phyloP scores from a whole-genome alignment of 1,140 invertebrate genomes.

The Trialeurodes vaporariorum region DNA sequence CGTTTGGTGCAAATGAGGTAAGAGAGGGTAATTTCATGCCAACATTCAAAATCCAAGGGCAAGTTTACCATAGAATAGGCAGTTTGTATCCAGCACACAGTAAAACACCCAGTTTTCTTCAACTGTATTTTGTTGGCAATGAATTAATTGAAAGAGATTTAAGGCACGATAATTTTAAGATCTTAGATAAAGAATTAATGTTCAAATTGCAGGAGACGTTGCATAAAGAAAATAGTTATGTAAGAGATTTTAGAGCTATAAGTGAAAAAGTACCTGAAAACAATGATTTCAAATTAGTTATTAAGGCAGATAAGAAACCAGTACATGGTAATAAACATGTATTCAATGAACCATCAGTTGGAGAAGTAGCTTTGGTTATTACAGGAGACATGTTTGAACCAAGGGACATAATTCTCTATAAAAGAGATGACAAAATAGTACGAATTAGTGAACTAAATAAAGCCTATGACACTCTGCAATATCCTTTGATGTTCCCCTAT shows the following conservation, averaged over 20 bases:
- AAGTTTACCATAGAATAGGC: neutral
- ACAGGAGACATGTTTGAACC: constrained; percentile 24
- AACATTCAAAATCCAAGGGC: constrained; percentile 19
- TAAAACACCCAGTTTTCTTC: constrained; percentile 2
- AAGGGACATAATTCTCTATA: constrained; percentile 25
- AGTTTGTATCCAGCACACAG: neutral
- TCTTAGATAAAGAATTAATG: constrained; percentile 27
- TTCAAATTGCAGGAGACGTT: constrained; percentile 30
- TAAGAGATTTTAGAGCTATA: constrained; percentile 32
- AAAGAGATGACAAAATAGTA: constrained; percentile 22
- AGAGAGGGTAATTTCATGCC: constrained; percentile 6
- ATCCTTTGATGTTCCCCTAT: constrained; percentile 37
- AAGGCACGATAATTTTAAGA: constrained; percentile 22
- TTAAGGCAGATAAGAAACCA: constrained; percentile 26
- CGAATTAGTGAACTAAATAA: constrained; percentile 35
- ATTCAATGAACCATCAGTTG: constrained; percentile 26
- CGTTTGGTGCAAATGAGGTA: constrained; percentile 1
- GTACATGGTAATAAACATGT: constrained; percentile 21
- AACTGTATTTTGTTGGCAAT: constrained; percentile 13
- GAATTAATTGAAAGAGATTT: constrained; percentile 5
- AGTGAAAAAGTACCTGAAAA: constrained; percentile 26
- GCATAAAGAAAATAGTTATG: constrained; percentile 29
- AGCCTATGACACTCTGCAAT: constrained; percentile 35
- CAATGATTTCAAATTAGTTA: constrained; percentile 19
- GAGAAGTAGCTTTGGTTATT: constrained; percentile 26